phyloP scores from a whole-genome alignment of 2,113 vertebrate genomes.

The Aegithalos caudatus region DNA sequence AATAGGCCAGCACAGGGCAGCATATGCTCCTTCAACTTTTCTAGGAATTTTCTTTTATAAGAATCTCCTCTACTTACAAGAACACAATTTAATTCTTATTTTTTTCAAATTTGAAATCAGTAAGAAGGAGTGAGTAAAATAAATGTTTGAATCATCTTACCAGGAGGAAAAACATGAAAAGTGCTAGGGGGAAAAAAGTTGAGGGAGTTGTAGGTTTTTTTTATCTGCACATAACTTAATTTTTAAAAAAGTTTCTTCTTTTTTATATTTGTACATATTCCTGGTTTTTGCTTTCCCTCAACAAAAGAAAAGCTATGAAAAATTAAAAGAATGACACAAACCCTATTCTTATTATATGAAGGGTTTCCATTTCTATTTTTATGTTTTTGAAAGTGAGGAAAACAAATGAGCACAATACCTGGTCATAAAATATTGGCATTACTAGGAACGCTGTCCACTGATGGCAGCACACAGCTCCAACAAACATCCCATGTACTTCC shows the following conservation, averaged over 20 bases:
- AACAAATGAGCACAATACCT: neutral
- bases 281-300: neutral
- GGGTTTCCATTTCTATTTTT: neutral
- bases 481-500: neutral
- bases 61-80: neutral
- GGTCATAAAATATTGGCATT: neutral
- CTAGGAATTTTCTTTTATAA: neutral
- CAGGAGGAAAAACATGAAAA: neutral
- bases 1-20: neutral
- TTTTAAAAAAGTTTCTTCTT: neutral
- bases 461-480: neutral
- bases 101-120: neutral
- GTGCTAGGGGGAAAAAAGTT: fast-evolving
- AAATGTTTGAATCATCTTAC: neutral
- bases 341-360: neutral
- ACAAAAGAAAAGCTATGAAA: neutral
- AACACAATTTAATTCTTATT: fast-evolving
- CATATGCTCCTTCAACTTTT: neutral
- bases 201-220: neutral
- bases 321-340: neutral
- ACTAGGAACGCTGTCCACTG: neutral
- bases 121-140: neutral
- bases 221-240: neutral
- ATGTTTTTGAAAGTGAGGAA: neutral
- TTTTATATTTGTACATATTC: neutral